Base-by-base conservation (phyloP, 2,113 vertebrate genomes). In the Todiramphus saurophagus region DNA sequence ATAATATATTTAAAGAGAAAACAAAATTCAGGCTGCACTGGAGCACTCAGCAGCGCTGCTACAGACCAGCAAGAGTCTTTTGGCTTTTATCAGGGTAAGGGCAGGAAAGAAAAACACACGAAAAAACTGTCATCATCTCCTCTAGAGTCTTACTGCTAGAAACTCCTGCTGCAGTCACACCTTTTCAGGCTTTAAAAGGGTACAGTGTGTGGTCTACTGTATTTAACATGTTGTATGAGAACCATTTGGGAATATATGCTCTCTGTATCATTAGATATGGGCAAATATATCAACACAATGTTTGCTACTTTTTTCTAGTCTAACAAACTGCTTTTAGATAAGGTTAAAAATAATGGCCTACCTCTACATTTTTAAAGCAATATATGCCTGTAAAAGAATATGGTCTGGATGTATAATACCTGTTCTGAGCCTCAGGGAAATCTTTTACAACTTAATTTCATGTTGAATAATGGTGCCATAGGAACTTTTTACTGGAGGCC, bases 181-280 rank as follows among this genome's bases (percentile, higher is more conserved):
- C 3, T 23, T 70, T 53, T 23, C 10, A 20, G 27, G 33, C 7
- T 80, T 69, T 64, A 30, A 37, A 55, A 83, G 4, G 21, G 18
- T 11, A 11, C 11, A 28, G 13, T 1, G 0, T 43, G 7, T 15
- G 9, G 10, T 43, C 5, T 62, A 0, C 8, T 51, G 25, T 6
- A 30, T 33, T 44, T 83, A 41, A 51, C 0, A 0, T 50, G 53
- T 35, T 3, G 0, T 19, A 7, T 13, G 13, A 89, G 41, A 80
- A 55, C 8, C 1, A 0, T 31, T 74, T 48, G 62, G 10, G 13
- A 72, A 48, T 55, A 30, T 4, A 18, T 11, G 17, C 11, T 59
- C 33, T 85, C 62, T 2, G 0, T 7, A 8, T 21, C 14, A 31
- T 79, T 33, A 66, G 33, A 16, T 24, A 75, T 9, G 16, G 23